These are phyloP conservation scores for Diorhabda sublineata DNA, from an alignment of 1,140 invertebrate species.

Conservation along the genomic window DNA sequence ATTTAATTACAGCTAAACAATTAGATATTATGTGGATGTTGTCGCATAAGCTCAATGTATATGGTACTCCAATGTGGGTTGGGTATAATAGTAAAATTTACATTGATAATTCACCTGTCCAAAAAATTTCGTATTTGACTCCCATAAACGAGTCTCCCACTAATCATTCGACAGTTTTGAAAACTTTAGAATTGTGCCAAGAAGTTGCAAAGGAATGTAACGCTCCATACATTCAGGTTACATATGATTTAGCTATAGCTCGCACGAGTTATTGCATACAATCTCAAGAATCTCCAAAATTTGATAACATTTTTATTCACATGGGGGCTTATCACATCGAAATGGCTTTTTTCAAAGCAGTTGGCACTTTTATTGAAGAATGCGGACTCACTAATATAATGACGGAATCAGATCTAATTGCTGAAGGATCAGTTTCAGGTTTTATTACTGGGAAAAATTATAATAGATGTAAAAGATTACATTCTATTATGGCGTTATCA, in stretches of 20 bases:
- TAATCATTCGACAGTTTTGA: constrained; percentile 16
- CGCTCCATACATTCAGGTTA: constrained; percentile 33
- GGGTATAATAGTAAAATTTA: constrained; percentile 29
- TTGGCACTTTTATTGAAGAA: constrained; percentile 42
- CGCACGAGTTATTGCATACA: constrained; percentile 43
- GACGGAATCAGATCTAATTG: constrained; percentile 5
- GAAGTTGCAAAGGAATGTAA: constrained; percentile 22
- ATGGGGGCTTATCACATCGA: constrained; percentile 44
- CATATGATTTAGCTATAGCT: constrained; percentile 22
- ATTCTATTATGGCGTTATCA: no score
- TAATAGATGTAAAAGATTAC: no score
- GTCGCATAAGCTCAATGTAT: background rate
- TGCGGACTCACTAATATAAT: constrained; percentile 32
- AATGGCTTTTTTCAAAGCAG: constrained; percentile 32
- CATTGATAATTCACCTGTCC: constrained; percentile 9
- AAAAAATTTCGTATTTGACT: constrained; percentile 26
- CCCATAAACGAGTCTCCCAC: constrained; percentile 27
- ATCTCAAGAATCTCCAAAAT: constrained; percentile 33
- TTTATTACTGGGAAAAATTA: no score
- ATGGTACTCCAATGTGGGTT: constrained; percentile 38
- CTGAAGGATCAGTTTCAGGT: no score
- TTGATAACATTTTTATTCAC: constrained; percentile 45
- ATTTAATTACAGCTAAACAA: constrained; percentile 23
- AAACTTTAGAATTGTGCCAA: constrained; percentile 25
- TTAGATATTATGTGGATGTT: background rate